Evolutionary conservation across 2,113 vertebrate species (phyloP), one percentile per base, ranked within the genome.

Genomic region (Corvus hawaiiensis): DNA sequence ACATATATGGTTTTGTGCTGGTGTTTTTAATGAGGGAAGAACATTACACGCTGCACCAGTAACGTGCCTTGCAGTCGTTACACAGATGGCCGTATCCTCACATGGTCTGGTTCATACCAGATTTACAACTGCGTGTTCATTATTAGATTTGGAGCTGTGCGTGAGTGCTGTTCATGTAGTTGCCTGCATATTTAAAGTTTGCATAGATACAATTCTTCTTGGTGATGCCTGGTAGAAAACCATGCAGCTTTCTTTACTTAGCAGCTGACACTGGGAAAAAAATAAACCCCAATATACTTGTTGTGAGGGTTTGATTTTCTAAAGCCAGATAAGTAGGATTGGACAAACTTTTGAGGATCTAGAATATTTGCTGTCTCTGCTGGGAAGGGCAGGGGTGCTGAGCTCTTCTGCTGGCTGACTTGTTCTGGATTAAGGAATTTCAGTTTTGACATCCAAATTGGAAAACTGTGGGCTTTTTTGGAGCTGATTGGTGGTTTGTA

Each of bases 21-120:
- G 74, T 85, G 74, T 76, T 88, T 87, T 48, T 91, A 88, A 88
- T 27, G 82, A 83, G 90, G 46, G 58, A 79, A 71, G 88, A 76
- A 33, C 67, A 30, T 43, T 49, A n/a, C 48, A 39, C 0, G 4
- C 52, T 1, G 24, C 84, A 61, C 10, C 54, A 83, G 71, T 41
- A 49, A 49, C 6, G 71, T 37, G 82, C 15, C 3, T 10, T 58
- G 63, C 71, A 80, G 90, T 83, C 18, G 0, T 85, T 73, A 73
- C 58, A 39, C 92, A 90, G 82, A 93, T 77, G 92, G 92, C 79
- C 1, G 0, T 69, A 58, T 18, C 72, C 79, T 95, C 72, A 83
- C 16, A 1, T n/a, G 69, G 46, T 89, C 80, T 76, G 44, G 7
- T 62, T 61, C 59, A 5, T 69, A 87, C 78, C 58, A 89, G 84